Base-by-base conservation (phyloP, 1,140 invertebrate genomes). In the Drosophila kepulauana region DNA sequence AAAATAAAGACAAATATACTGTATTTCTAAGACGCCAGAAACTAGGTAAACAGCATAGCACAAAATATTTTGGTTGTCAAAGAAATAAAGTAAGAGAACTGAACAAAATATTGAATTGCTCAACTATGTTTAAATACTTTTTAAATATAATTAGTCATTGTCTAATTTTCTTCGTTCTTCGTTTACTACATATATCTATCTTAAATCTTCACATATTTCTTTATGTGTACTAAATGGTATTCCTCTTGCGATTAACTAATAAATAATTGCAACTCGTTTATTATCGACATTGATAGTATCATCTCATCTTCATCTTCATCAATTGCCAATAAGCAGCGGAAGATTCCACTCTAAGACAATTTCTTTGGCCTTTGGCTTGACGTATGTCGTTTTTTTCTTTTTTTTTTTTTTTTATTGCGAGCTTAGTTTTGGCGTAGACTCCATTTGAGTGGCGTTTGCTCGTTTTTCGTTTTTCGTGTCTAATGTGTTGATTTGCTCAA, bases 401-500 rank as follows among this genome's bases (percentile, higher is more conserved):
- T 13, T 30, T 10, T 15, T 33, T 16, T 8, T 43, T 16, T n/a
- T 43, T 43, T 48, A n/a, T 11, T n/a, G 30, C 13, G 20, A 56
- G 45, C 64, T 65, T 41, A 43, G 45, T 58, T 56, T 49, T 62
- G 5, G 71, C 20, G 28, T 33, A 56, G 13, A 62, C 64, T 74
- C 67, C 48, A 61, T 57, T 41, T 61, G 15, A 59, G 30, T 52
- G 51, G 11, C 79, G 28, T 33, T 64, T 59, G 72, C 51, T 46
- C 30, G 30, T 25, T 56, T 62, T 11, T 38, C n/a, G 15, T 45
- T 56, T 62, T 38, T 38, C n/a, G 15, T 45, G 51, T 74, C 52
- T 78, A 81, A 85, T 78, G 38, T 63, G 65, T 69, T 75, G 72
- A 82, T 84, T 84, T 86, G 54, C 70, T 77, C 70, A 86, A 86